phyloP scores from a whole-genome alignment of 2,797 vertebrate species.

The Gymnoscopelus braueri region DNA sequence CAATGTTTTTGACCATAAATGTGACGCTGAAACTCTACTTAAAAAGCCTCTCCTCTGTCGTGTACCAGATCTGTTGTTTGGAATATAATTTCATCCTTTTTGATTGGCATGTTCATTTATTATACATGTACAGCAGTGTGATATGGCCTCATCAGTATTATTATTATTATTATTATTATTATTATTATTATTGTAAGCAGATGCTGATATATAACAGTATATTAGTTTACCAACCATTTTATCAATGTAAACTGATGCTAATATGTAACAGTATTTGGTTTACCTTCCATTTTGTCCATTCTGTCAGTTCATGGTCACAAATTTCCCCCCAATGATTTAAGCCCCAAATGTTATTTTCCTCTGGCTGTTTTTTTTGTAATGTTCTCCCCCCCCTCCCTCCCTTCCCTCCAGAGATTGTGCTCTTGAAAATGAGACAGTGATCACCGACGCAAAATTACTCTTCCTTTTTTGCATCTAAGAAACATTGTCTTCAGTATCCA shows the following conservation, averaged over 20 bases:
- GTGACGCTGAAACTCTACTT: conserved; percentile 56
- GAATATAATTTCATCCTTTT: conserved; percentile 56
- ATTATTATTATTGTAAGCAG: no score
- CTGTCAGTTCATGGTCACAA: conserved; percentile 31
- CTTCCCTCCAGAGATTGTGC: conserved; percentile 37
- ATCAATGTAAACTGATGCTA: conserved; percentile 57
- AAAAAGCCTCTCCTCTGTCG: conserved; percentile 38
- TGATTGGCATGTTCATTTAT: conserved; percentile 66
- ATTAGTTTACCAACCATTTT: conserved; percentile 16
- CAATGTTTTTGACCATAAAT: conserved; percentile 21
- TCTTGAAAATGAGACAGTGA: conserved; percentile 48
- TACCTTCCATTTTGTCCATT: conserved; percentile 42
- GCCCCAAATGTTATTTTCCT: conserved; percentile 46
- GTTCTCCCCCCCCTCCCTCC: background rate
- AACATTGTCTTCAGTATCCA: conserved; percentile 50
- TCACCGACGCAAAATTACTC: conserved; percentile 52
- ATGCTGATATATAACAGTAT: no score
- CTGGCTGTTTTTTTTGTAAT: conserved; percentile 25
- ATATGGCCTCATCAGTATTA: conserved; percentile 50
- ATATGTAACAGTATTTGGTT: conserved; percentile 70
- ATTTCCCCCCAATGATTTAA: conserved; percentile 40
- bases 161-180: no score
- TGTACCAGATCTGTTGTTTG: conserved; percentile 53
- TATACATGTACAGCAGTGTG: conserved; percentile 63
- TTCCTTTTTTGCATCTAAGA: conserved; percentile 54